phyloP scores from a whole-genome alignment of 35 echinoderm and acorn worm species.

The Heliocidaris erythrogramma region DNA sequence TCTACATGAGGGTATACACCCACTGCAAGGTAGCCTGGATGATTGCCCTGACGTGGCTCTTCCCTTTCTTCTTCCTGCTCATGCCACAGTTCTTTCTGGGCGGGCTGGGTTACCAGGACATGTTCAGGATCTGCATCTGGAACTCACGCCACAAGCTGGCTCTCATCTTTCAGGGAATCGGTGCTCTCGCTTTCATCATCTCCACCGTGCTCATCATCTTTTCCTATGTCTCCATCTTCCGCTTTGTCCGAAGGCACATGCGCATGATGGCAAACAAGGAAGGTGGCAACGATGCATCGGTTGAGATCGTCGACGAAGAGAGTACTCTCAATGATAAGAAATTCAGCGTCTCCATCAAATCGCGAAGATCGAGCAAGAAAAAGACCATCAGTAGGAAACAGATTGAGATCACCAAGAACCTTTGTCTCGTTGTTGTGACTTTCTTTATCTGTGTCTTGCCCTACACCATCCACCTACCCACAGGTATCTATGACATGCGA shows the following conservation, averaged over 20 bases:
- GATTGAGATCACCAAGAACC: conserved; percentile 64
- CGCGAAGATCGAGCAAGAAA: conserved; percentile 12
- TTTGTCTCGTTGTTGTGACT: conserved; percentile 54
- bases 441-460: conserved; percentile 64
- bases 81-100: conserved; percentile 34
- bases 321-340: neutral
- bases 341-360: neutral
- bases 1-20: conserved; percentile 22
- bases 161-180: conserved; percentile 37
- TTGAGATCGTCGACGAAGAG: neutral
- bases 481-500: conserved; percentile 51
- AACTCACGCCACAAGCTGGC: conserved; percentile 15
- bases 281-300: neutral
- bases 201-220: conserved; percentile 35
- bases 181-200: conserved; percentile 18
- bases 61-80: conserved; percentile 35
- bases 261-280: conserved; percentile 21
- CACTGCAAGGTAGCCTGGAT: neutral
- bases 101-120: conserved; percentile 17
- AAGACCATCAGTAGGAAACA: conserved; percentile 43
- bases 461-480: conserved; percentile 60
- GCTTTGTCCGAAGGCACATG: conserved; percentile 20
- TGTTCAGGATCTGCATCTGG: conserved; percentile 38
- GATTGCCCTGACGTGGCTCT: conserved; percentile 26
- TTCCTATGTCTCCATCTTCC: conserved; percentile 43